Evolutionary conservation across 1,140 invertebrate genomes (phyloP), one percentile per base, ranked within the genome.

Genomic region (Lethrus apterus): DNA sequence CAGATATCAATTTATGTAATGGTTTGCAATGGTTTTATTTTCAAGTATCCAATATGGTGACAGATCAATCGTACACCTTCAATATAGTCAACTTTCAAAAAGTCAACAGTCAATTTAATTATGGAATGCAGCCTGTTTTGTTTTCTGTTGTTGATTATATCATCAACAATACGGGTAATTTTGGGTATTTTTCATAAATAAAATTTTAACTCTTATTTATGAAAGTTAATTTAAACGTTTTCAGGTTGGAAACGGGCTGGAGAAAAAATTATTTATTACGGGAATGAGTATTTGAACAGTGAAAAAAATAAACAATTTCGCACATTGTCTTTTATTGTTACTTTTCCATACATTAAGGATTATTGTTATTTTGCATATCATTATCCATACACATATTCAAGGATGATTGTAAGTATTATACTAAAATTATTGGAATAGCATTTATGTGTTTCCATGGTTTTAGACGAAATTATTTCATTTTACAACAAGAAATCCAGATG

Each of bases 1-100:
- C 89, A 7, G 91, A 95, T 62, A 81, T 92, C 1, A 93, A 93
- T 66, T 85, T 83, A 15, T 70, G 67, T 4, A 79, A 80, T 42
- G 78, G 90, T 52, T 83, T 86, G 58, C 88, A 93, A 54, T 95
- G 91, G 91, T 95, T 93, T 68, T 95, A 94, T 69, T 95, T 94
- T 65, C 81, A 89, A 72, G 81, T 94, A 2, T 81, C 80, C 13
- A 86, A 88, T 59, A 92, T 90, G 81, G 73, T 81, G 42, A 72
- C 79, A 15, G 72, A 75, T 31, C 63, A 73, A 1, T 70, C 79
- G 0, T 94, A 94, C 59, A 79, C 81, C 17, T 93, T 95, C 67
- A 93, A 93, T 67, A 89, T 95, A 26, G 77, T 93, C 34, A 94
- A 95, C 69, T 90, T 87, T 71, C 84, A 92, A 59, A 93, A 93